These are phyloP conservation scores for Neopipo cinnamomea DNA, from an alignment of 2,113 vertebrate species.

Conservation along the genomic window DNA sequence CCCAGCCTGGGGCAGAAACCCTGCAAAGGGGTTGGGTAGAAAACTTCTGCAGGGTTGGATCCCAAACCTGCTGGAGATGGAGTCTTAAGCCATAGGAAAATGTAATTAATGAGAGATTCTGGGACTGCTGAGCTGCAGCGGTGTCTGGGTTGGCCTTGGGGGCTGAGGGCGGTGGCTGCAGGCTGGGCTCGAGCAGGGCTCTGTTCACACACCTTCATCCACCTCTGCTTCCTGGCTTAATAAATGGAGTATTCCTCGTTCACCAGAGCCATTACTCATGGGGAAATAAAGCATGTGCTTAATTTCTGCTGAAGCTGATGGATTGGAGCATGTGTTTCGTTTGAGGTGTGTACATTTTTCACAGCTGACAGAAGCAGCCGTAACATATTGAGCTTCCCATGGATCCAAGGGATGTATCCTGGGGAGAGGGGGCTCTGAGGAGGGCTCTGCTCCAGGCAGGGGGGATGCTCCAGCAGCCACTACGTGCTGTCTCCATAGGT, in stretches of 20 bases:
- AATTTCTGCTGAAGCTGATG: not conserved
- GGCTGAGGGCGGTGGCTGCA: not conserved
- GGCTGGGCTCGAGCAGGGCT: not conserved
- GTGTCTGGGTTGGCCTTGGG: not conserved
- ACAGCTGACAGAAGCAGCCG: not conserved
- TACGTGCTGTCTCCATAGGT: not conserved
- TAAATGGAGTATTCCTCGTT: fast-evolving
- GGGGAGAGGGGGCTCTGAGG: not conserved
- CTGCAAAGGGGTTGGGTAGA: not conserved
- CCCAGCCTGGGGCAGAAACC: not conserved
- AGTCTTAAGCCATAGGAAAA: not conserved
- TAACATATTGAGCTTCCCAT: fast-evolving
- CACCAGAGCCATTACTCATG: not conserved
- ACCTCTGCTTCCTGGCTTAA: fast-evolving
- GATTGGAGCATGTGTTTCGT: not conserved
- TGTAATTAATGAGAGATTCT: not conserved
- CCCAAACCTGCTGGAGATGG: no score
- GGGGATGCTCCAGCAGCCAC: not conserved
- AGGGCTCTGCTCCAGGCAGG: not conserved
- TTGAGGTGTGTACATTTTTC: not conserved
- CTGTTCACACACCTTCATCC: fast-evolving
- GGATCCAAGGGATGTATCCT: fast-evolving
- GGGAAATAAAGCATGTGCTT: not conserved
- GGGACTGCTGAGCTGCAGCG: not conserved
- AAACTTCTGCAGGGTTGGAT: not conserved